Evolutionary conservation across 2,888 invertebrate genomes (phyloP).

Genomic region (Paralinhomoeus sp.): DNA sequence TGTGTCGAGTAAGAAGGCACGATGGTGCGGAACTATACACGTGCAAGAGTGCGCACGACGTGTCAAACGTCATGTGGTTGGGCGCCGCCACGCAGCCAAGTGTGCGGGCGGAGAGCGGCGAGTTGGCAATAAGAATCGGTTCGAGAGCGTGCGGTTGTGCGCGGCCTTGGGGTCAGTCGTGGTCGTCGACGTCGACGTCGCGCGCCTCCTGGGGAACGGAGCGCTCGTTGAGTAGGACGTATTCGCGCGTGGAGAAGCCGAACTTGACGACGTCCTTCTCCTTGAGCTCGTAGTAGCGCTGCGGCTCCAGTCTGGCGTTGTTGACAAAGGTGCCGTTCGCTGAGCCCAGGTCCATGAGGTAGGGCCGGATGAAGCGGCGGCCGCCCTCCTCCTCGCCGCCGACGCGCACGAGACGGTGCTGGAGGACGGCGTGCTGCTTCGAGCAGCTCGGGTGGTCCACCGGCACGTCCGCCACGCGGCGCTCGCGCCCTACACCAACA

Average conservation of each 20-base stretch:
- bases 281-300: slow-evolving; percentile 70
- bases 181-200: no score
- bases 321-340: slow-evolving; percentile 92
- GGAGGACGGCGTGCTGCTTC: slow-evolving; percentile 86
- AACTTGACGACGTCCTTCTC: slow-evolving; percentile 93
- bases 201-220: no score
- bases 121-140: no score
- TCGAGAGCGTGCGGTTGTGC: no score
- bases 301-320: slow-evolving; percentile 65
- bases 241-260: slow-evolving; percentile 84
- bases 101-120: no score
- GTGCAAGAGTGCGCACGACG: no score
- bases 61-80: no score
- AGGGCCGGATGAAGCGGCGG: slow-evolving; percentile 47
- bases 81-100: no score
- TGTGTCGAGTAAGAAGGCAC: no score
- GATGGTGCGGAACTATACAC: no score
- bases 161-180: no score
- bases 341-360: slow-evolving; percentile 84
- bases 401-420: slow-evolving; percentile 46
- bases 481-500: slow-evolving; percentile 48
- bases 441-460: slow-evolving; percentile 98
- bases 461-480: slow-evolving; percentile 77
- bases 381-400: slow-evolving; percentile 39
- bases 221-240: slow-evolving; percentile 82